phyloP scores from a whole-genome alignment of 2,113 vertebrate genomes.

The Brachyistius frenatus region DNA sequence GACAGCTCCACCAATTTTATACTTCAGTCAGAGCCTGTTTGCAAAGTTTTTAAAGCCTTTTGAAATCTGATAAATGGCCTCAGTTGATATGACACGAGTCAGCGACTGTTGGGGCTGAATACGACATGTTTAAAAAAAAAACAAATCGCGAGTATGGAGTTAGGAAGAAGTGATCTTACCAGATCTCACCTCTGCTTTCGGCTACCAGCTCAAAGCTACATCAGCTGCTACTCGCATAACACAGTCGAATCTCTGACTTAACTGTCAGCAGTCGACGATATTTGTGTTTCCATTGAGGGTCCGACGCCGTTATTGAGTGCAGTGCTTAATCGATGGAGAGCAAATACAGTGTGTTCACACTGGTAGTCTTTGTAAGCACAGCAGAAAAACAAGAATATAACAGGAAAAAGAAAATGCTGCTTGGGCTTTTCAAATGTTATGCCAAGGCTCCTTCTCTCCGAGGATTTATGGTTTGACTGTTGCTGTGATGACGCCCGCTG shows the following conservation, averaged over 20 bases:
- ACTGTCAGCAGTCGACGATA: neutral
- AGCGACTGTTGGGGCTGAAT: neutral
- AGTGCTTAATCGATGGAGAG: neutral
- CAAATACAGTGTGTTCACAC: neutral
- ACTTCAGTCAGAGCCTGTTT: neutral
- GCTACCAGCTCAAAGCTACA: neutral
- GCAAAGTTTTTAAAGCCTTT: neutral
- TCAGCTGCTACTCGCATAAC: neutral
- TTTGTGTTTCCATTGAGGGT: neutral
- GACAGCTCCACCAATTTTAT: neutral
- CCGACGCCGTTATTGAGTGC: neutral
- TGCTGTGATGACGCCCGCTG: constrained; percentile 50
- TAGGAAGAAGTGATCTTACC: neutral
- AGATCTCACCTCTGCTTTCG: constrained; percentile 1
- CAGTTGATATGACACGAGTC: neutral
- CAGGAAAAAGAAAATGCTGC: constrained; percentile 1
- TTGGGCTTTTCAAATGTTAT: constrained; percentile 39
- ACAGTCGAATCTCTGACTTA: neutral
- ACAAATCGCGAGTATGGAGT: neutral
- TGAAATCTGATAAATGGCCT: neutral
- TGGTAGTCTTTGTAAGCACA: neutral
- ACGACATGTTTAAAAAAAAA: neutral
- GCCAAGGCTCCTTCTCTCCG: constrained; percentile 26
- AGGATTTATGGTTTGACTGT: constrained; percentile 39
- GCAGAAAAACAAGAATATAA: neutral